Evolutionary conservation across 2,888 invertebrate species (phyloP).

Genomic region (Chrysina gloriosa): DNA sequence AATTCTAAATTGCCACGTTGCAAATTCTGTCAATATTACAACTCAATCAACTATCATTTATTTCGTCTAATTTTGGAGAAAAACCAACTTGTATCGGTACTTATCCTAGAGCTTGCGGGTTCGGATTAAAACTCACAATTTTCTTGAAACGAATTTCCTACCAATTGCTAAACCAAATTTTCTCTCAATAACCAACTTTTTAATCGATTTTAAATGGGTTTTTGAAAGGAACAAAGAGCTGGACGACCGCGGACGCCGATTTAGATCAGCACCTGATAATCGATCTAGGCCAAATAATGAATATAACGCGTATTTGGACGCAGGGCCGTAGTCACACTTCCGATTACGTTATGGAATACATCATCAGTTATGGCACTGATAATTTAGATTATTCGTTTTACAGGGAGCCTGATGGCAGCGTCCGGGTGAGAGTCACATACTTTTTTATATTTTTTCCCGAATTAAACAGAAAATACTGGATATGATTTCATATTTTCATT

Average conservation of each 20-base stretch:
- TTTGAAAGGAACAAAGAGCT: conserved; percentile 85
- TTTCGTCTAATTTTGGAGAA: too few relatives aligned
- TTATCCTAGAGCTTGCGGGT: too few relatives aligned
- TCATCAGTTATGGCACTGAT: conserved; percentile 92
- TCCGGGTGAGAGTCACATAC: conserved; percentile 76
- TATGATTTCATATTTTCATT: neutral
- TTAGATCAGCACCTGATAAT: conserved; percentile 92
- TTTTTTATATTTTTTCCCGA: too few relatives aligned
- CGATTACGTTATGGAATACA: conserved; percentile 94
- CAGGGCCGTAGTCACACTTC: conserved; percentile 91
- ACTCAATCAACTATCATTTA: too few relatives aligned
- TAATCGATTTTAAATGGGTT: conserved; percentile 12
- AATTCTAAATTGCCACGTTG: too few relatives aligned
- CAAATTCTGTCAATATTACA: too few relatives aligned
- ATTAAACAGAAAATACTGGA: neutral
- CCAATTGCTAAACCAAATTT: neutral
- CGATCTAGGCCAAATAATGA: conserved; percentile 88
- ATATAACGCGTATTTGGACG: conserved; percentile 88
- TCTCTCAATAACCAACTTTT: neutral
- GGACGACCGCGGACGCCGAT: conserved; percentile 92
- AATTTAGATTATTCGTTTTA: conserved; percentile 90
- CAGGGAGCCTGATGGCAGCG: conserved; percentile 89
- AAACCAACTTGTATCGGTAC: too few relatives aligned
- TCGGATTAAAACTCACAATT: too few relatives aligned
- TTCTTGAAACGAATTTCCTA: conserved; percentile 1